Percentiles rank a stretch among this genome's conserved stretches.
phyloP scores from a whole-genome alignment of 2,113 vertebrate genomes.

The Probosciger aterrimus region DNA sequence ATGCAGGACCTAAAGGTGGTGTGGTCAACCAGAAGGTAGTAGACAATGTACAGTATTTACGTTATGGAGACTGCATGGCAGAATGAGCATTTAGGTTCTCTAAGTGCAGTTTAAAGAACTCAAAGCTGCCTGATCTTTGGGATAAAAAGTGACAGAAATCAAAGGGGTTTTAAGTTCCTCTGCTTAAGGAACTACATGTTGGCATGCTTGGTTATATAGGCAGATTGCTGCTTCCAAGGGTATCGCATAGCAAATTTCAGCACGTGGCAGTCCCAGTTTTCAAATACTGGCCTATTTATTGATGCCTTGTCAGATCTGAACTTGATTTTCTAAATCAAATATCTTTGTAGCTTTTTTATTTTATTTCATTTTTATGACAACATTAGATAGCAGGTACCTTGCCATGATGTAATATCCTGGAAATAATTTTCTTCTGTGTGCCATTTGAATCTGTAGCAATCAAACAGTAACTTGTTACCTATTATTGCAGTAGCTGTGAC shows the following conservation, averaged over 20 bases:
- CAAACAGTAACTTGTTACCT: background rate
- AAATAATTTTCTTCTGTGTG: background rate
- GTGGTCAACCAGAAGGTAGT: background rate
- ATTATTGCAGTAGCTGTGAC: background rate
- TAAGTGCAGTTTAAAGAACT: background rate
- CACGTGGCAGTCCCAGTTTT: background rate
- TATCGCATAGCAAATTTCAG: background rate
- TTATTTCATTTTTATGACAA: background rate
- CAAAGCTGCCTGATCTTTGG: background rate
- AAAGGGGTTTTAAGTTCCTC: fast-evolving
- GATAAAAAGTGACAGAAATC: background rate
- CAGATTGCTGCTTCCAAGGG: background rate
- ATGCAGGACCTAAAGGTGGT: background rate
- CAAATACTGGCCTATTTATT: background rate
- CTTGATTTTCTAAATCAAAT: background rate
- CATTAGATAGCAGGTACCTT: background rate
- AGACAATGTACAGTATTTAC: background rate
- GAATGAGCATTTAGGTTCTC: background rate
- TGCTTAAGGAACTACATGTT: background rate
- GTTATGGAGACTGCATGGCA: fast-evolving
- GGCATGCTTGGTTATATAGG: background rate
- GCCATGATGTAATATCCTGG: background rate
- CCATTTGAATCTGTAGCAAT: background rate
- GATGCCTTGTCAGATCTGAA: background rate
- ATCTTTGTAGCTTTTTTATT: background rate